Evolutionary conservation across 1,140 invertebrate species (phyloP), one percentile per base, ranked within the genome.

Genomic region (Melanaphis sacchari): DNA sequence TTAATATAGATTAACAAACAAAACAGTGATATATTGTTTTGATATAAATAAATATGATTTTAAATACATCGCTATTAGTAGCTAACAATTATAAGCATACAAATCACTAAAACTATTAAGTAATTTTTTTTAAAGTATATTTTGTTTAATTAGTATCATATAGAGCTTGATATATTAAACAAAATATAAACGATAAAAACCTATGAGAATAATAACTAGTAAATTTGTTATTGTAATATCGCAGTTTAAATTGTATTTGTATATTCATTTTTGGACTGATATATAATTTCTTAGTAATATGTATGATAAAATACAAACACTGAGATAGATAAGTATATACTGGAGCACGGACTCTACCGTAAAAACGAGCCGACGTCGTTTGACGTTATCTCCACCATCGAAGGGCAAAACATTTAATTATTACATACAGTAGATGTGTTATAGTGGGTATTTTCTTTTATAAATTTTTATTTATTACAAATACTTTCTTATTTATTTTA

Each of bases 301-400:
- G 94, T 97, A 98, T 8, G 97, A 96, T n/a, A 98, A 94, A 93
- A 98, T 96, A 21, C 97, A 97, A n/a, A n/a, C n/a, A n/a, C n/a
- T n/a, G n/a, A n/a, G n/a, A n/a, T n/a, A n/a, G n/a, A n/a, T n/a
- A n/a, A n/a, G n/a, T n/a, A n/a, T 49, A 49, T 49, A 49, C 46
- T 49, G 46, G 18, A 9, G 46, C 15, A 2, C 46, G 46, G 49
- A 22, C 49, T 52, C 49, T 1, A 22, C 49, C 49, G 49, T 52
- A 24, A 52, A 24, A 52, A 52, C 49, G 49, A 4, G 22, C 21
- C 22, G 49, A 4, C 22, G 21, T n/a, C 49, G 22, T 52, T 52
- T 52, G 49, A 52, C 22, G 49, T 52, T 52, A 15, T 22, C 49
- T 22, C 49, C 49, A 52, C 49, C 49, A 52, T 24, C 49, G 49